These are phyloP conservation scores for Epizoanthus rinbou DNA, from an alignment of 92 coral and sea anemone genomes.

Conservation along the genomic window DNA sequence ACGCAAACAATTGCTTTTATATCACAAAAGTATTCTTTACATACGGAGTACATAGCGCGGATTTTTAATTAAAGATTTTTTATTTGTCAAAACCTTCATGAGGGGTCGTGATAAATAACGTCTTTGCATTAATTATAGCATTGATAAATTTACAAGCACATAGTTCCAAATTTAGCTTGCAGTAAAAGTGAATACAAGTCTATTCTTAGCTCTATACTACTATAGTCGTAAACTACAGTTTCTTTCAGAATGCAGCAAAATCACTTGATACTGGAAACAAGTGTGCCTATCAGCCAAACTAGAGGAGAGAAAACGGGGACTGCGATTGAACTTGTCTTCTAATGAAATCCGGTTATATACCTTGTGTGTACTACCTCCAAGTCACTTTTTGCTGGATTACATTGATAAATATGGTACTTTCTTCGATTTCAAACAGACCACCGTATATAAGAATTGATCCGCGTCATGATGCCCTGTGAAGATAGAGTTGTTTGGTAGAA, in stretches of 20 bases:
- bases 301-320: too few species aligned
- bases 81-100: slow-evolving; percentile 70
- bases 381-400: background rate
- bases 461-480: background rate
- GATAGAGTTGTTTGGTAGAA: background rate
- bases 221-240: too few species aligned
- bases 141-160: slow-evolving; percentile 5
- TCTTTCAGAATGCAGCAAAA: too few species aligned
- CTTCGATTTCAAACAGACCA: background rate
- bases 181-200: too few species aligned
- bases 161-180: slow-evolving; percentile 7
- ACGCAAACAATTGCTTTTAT: slow-evolving; percentile 79
- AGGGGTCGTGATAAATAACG: slow-evolving; percentile 40
- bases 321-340: too few species aligned
- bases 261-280: too few species aligned
- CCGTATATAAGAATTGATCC: background rate
- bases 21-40: slow-evolving; percentile 75
- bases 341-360: too few species aligned
- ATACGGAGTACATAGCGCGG: slow-evolving; percentile 72
- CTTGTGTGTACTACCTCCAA: too few species aligned
- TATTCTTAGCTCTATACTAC: too few species aligned
- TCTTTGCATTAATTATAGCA: slow-evolving; percentile 19
- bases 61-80: slow-evolving; percentile 77
- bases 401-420: background rate
- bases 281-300: too few species aligned